Percentiles rank a stretch among this genome's conserved stretches.
These are phyloP conservation scores for Panopea generosa DNA, from an alignment of 2,888 invertebrate species.

Conservation along the genomic window DNA sequence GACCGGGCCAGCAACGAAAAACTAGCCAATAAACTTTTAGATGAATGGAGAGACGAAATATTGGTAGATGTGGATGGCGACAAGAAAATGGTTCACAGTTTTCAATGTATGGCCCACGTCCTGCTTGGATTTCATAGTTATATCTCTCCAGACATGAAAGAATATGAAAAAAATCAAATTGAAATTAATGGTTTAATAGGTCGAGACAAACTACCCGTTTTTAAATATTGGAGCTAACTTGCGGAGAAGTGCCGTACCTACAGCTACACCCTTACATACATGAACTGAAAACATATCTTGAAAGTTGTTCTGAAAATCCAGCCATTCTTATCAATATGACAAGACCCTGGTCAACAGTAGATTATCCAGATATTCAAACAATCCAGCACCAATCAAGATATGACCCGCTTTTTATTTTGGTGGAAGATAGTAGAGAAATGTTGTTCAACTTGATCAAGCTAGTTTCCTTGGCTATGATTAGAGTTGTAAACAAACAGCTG, in stretches of 20 bases:
- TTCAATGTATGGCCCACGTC: constrained; percentile 59
- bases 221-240: constrained; percentile 46
- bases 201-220: constrained; percentile 31
- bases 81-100: constrained; percentile 13
- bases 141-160: constrained; percentile 24
- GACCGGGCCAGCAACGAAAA: constrained; percentile 8
- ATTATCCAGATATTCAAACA: no score
- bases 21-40: not conserved
- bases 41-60: constrained; percentile 11
- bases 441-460: not conserved
- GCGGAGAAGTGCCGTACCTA: no score
- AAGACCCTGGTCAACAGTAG: no score
- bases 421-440: not conserved
- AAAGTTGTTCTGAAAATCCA: no score
- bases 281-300: no score
- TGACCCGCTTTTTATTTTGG: no score
- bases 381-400: not conserved
- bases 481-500: constrained; percentile 46
- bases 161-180: constrained; percentile 4
- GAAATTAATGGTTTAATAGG: constrained; percentile 38
- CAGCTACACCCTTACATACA: no score
- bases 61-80: not conserved
- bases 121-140: constrained; percentile 49
- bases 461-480: constrained; percentile 7
- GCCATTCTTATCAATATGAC: no score